Conservation (phyloP, 2,113 vertebrate genomes). For the Alligator sinensis region DNA sequence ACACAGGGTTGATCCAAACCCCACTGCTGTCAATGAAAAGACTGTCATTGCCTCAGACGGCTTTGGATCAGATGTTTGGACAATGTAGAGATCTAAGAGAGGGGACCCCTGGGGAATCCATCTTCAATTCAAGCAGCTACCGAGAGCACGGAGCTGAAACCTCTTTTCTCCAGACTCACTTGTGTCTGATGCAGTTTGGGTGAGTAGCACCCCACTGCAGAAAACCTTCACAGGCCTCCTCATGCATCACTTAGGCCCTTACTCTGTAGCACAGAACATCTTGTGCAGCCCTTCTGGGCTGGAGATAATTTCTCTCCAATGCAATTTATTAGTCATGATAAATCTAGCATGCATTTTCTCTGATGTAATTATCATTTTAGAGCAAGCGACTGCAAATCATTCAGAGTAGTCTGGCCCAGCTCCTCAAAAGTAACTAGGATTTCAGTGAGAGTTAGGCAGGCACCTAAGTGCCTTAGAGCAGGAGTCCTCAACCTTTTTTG, state of each 20-base stretch:
- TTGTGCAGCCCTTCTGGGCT: not conserved
- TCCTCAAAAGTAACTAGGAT: not conserved
- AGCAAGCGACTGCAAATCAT: slow-evolving; percentile 33
- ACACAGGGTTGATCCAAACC: slow-evolving; percentile 29
- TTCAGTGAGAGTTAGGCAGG: slow-evolving; percentile 33
- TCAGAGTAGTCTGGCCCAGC: not conserved
- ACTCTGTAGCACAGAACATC: not conserved
- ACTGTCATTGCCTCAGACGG: not conserved
- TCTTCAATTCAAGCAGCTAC: not conserved
- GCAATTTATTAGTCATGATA: not conserved
- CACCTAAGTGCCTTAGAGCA: not conserved
- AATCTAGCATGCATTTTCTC: not conserved
- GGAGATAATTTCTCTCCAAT: slow-evolving; percentile 4
- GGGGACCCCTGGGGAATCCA: not conserved
- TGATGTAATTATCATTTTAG: not conserved
- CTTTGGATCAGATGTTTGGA: not conserved
- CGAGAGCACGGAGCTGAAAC: fast-evolving
- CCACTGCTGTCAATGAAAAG: not conserved
- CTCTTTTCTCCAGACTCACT: fast-evolving
- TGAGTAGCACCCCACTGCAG: not conserved
- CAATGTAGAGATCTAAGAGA: not conserved
- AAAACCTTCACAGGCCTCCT: not conserved
- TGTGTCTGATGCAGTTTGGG: not conserved
- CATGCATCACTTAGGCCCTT: slow-evolving; percentile 16
- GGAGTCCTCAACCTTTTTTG: no score